These are phyloP conservation scores for Torymus auratus DNA, from an alignment of 2,888 invertebrate species.

Conservation along the genomic window DNA sequence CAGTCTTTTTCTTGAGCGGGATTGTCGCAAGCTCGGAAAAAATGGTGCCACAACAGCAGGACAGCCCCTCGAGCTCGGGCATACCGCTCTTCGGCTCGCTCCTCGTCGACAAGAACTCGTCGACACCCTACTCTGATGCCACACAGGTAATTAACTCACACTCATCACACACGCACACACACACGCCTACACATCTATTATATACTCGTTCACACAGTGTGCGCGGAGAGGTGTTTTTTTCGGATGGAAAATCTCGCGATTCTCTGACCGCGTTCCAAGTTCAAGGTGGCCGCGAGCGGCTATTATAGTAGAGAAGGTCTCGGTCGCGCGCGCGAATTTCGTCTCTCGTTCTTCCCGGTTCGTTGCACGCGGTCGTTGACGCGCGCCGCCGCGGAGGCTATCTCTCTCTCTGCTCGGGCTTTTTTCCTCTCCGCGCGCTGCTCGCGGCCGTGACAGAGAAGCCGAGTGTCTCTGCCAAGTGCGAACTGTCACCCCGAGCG, in stretches of 20 bases:
- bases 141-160: slow-evolving; percentile 92
- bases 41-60: slow-evolving; percentile 88
- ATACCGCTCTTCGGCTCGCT: slow-evolving; percentile 92
- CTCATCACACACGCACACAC: not conserved
- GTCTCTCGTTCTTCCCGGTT: slow-evolving; percentile 33
- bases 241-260: too few species aligned
- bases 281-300: too few species aligned
- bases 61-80: slow-evolving; percentile 82
- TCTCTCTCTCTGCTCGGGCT: not conserved
- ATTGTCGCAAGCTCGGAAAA: slow-evolving; percentile 62
- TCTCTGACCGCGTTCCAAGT: too few species aligned
- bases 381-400: slow-evolving; percentile 4
- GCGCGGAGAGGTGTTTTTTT: too few species aligned
- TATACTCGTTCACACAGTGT: too few species aligned
- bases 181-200: not conserved
- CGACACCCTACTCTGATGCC: slow-evolving; percentile 98
- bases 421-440: too few species aligned
- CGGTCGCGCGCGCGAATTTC: slow-evolving; percentile 24
- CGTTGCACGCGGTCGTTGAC: slow-evolving; percentile 49
- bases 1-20: slow-evolving; percentile 42
- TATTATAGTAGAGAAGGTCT: not conserved
- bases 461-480: too few species aligned
- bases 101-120: slow-evolving; percentile 91
- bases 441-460: too few species aligned
- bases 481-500: too few species aligned